A percentile compares a stretch with the other conserved stretches of the same genome.
These are phyloP conservation scores for Parambassis ranga DNA, from an alignment of 2,797 vertebrate species.

Conservation along the genomic window DNA sequence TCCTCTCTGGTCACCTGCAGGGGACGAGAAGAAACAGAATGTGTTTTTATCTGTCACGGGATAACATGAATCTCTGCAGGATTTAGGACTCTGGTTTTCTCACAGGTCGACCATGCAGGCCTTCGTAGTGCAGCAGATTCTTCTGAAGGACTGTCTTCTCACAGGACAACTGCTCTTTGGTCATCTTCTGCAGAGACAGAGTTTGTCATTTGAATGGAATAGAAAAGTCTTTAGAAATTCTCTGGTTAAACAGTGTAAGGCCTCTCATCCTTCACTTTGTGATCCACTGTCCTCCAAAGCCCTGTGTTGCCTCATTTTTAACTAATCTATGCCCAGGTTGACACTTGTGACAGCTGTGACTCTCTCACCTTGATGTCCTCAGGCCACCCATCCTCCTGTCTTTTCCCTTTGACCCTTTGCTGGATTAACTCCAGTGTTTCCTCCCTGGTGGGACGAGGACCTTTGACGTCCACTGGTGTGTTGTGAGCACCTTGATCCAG, in stretches of 20 bases:
- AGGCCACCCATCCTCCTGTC: conserved; percentile 90
- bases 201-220: background rate
- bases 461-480: conserved; percentile 72
- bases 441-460: conserved; percentile 84
- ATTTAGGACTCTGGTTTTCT: conserved; percentile 11
- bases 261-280: no score
- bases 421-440: conserved; percentile 92
- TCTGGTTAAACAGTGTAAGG: no score
- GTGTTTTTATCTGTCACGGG: background rate
- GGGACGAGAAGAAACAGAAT: background rate
- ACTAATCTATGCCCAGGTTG: background rate
- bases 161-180: conserved; percentile 92
- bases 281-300: background rate
- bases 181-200: conserved; percentile 88
- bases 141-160: conserved; percentile 96
- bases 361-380: conserved; percentile 90
- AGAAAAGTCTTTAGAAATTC: no score
- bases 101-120: conserved; percentile 93
- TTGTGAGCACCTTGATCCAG: conserved; percentile 86
- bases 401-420: conserved; percentile 87
- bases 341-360: background rate
- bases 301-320: background rate
- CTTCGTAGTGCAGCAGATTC: conserved; percentile 95
- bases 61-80: background rate
- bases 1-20: conserved; percentile 91